A percentile compares a stretch with the other conserved stretches of the same genome.
Evolutionary conservation across 2,888 invertebrate genomes (phyloP).

Genomic region (Bimastos eiseni): DNA sequence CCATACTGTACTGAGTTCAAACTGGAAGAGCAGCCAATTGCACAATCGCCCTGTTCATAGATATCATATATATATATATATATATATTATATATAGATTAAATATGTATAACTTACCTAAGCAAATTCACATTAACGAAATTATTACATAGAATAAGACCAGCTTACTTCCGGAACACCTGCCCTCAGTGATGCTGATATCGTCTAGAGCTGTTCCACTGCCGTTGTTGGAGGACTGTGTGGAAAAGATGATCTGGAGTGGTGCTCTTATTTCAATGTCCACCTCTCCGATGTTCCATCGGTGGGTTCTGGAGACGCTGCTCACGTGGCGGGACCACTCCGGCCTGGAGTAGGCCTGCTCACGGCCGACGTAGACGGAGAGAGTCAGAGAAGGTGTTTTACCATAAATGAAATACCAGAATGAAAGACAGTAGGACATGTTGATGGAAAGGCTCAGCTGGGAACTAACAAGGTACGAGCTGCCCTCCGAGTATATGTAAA

Average conservation of each 20-base stretch:
- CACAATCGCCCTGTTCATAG: too few species aligned
- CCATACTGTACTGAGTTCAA: neutral
- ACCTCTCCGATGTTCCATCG: constrained; percentile 43
- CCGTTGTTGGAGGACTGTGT: constrained; percentile 17
- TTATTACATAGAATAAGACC: neutral
- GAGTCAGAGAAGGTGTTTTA: constrained; percentile 38
- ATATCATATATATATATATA: too few species aligned
- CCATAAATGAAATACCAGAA: constrained; percentile 43
- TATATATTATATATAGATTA: too few species aligned
- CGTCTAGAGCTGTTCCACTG: constrained; percentile 44
- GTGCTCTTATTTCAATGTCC: constrained; percentile 26
- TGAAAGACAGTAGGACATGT: constrained; percentile 40
- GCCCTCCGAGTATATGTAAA: constrained; percentile 10
- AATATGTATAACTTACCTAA: neutral
- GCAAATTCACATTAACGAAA: neutral
- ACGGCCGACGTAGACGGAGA: constrained; percentile 40
- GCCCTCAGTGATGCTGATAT: constrained; percentile 43
- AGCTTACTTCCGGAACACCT: constrained; percentile 41
- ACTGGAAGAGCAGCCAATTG: neutral
- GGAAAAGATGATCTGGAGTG: constrained; percentile 41
- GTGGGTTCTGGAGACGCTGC: neutral
- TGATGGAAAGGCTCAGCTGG: constrained; percentile 37
- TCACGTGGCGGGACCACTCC: constrained; percentile 40
- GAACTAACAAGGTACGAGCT: constrained; percentile 40
- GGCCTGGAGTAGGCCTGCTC: constrained; percentile 41